phyloP scores from a whole-genome alignment of 2,888 invertebrate genomes.

The Apodemia zela region DNA sequence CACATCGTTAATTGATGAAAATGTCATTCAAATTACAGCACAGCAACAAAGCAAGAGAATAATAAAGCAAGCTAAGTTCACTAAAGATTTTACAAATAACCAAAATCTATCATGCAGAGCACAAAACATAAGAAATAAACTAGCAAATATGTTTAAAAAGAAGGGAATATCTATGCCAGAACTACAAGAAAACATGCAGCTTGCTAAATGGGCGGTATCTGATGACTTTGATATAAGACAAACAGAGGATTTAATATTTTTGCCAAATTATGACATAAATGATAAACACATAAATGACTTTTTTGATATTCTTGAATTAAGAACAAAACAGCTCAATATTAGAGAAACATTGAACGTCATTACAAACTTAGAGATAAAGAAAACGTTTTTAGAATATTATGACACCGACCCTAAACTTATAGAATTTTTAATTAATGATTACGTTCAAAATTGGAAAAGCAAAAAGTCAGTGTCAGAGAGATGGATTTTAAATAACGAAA shows the following conservation, averaged over 20 bases:
- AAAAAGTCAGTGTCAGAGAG: not conserved
- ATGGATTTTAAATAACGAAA: not conserved
- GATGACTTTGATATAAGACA: not conserved
- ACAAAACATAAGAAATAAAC: not conserved
- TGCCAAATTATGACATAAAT: constrained; percentile 1
- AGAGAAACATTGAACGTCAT: not conserved
- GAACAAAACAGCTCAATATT: not conserved
- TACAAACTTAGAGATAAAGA: not conserved
- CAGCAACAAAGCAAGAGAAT: constrained; percentile 1
- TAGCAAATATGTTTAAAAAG: not conserved
- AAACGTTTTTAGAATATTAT: constrained; percentile 2
- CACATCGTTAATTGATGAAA: not conserved
- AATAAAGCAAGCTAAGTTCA: not conserved
- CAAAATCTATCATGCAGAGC: not conserved
- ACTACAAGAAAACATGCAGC: not conserved
- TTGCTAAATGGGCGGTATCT: not conserved
- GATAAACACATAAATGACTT: not conserved
- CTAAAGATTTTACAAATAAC: not conserved
- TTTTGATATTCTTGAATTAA: not conserved
- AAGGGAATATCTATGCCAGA: not conserved
- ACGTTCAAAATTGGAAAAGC: not conserved
- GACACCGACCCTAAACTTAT: constrained; percentile 2
- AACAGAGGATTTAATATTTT: not conserved
- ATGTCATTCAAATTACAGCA: not conserved
- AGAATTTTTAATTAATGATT: not conserved